These are phyloP conservation scores for Podarcis raffonei DNA, from an alignment of 2,113 vertebrate genomes.

Conservation along the genomic window DNA sequence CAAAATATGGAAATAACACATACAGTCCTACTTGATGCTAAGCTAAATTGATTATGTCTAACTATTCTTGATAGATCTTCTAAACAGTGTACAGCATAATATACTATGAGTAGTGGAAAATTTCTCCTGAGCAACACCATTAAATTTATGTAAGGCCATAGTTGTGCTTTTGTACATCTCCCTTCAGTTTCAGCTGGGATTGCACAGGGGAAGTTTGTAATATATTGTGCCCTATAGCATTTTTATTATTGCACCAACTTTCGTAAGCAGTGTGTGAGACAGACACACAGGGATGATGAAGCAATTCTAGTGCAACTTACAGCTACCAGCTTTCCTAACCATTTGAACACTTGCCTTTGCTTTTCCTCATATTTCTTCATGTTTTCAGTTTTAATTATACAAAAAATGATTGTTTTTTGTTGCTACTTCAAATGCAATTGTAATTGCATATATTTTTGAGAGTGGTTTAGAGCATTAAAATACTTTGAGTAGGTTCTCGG, in stretches of 20 bases:
- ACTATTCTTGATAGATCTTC: neutral
- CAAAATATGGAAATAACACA: conserved; percentile 5
- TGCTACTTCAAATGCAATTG: neutral
- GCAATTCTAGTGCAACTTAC: no score
- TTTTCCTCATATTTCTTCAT: neutral
- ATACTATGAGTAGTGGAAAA: neutral
- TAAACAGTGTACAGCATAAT: neutral
- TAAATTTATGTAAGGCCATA: neutral
- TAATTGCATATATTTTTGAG: neutral
- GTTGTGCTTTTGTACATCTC: neutral
- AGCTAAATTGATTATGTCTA: conserved; percentile 9
- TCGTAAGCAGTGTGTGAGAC: neutral
- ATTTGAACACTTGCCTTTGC: neutral
- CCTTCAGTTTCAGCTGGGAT: neutral
- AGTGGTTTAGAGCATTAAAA: neutral
- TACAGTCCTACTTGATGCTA: conserved; percentile 39
- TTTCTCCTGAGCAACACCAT: neutral
- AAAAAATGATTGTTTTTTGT: neutral
- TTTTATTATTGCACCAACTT: neutral
- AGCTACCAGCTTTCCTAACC: neutral
- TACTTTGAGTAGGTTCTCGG: neutral
- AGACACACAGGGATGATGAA: neutral
- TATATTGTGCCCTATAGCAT: neutral
- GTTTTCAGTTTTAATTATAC: neutral
- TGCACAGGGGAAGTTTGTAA: neutral